Evolutionary conservation across 2,113 vertebrate genomes (phyloP).

Genomic region (Petrocephalus zakoni): DNA sequence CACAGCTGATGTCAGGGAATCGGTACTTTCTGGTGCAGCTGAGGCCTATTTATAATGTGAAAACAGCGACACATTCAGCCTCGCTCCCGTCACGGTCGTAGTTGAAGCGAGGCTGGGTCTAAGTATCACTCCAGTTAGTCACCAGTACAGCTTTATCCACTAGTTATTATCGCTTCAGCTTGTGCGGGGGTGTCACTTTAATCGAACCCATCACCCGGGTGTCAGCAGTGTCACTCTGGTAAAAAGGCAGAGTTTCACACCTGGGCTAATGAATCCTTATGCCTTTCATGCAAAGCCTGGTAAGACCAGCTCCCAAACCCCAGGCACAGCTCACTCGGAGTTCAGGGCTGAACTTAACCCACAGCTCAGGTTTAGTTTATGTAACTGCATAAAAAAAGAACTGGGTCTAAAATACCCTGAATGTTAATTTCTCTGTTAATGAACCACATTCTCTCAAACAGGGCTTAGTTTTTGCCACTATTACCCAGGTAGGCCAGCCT

Average conservation of each 20-base stretch:
- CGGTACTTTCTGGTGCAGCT: neutral
- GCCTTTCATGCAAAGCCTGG: neutral
- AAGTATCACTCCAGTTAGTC: neutral
- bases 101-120: neutral
- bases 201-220: neutral
- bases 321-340: neutral
- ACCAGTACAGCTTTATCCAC: neutral
- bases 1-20: neutral
- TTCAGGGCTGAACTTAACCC: neutral
- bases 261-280: neutral
- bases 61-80: neutral
- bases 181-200: neutral
- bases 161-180: neutral
- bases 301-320: neutral
- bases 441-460: neutral
- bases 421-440: too few relatives aligned
- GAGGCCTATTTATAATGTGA: neutral
- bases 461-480: neutral
- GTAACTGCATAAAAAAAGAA: too few relatives aligned
- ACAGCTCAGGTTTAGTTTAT: too few relatives aligned
- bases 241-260: neutral
- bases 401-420: too few relatives aligned
- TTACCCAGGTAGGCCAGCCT: neutral
- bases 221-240: neutral
- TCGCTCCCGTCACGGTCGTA: neutral